Evolutionary conservation across 2,113 vertebrate genomes (phyloP), one percentile per base, ranked within the genome.

Genomic region (Megaceryle maxima): DNA sequence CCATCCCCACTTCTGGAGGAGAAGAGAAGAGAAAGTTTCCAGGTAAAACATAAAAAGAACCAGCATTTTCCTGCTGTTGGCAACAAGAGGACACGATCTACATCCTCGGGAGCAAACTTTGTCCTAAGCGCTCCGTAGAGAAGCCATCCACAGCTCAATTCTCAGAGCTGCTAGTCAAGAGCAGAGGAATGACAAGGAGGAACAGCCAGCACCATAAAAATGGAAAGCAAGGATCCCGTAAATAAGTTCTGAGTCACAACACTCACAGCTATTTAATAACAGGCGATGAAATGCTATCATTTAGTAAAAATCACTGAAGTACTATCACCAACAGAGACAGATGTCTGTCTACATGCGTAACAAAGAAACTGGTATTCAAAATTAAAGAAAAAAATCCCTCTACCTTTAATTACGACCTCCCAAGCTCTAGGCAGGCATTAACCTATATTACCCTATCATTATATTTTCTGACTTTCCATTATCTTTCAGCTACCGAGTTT

Each of bases 361-460:
- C n/a, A 70, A 31, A 77, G 3, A 66, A 64, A 22, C 41, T 35
- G 50, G 56, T 39, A 96, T 88, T 82, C 44, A 69, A 66, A 88
- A 72, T 79, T 50, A 70, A 16, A 37, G 56, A 22, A n/a, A 63
- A 75, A 73, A 63, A 81, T 62, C 73, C 22, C 68, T 79, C 69
- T 44, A 84, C 83, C 80, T 92, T 89, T 94, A 92, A 95, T 94
- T 44, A 93, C 1, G 14, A 91, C 48, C 89, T 96, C 83, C 80
- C 60, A 91, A 67, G 92, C 86, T 73, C 88, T 41, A 89, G 88
- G 91, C 90, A 97, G 66, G 66, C 50, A 80, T 90, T 94, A 97
- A 95, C 83, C 92, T 87, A 16, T 24, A 89, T 92, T 82, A 94
- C 44, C 25, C 31, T 55, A 41, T 73, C 87, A 91, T 96, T 96